Base-by-base conservation (phyloP, 2,797 vertebrate species). In the Gobio occitaniae region DNA sequence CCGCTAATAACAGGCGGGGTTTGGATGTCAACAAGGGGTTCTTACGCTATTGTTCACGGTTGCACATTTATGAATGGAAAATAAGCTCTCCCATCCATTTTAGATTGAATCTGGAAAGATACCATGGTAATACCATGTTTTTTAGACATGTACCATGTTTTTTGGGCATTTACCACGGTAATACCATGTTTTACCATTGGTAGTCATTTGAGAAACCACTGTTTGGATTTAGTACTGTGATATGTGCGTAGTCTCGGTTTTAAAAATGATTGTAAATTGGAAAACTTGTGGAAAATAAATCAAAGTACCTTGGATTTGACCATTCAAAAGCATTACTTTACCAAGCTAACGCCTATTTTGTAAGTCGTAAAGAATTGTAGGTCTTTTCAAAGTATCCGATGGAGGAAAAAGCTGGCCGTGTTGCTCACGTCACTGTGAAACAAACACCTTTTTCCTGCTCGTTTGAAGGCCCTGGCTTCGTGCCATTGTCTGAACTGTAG, bases 391-490 rank as follows among this genome's bases (percentile, higher is more conserved):
- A 41, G 36, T 0, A 54, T 9, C 54, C 10, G 5, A 21, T 15
- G 0, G 15, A 63, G 77, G 59, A 79, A 74, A 48, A 66, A 41
- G 61, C 50, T 16, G 13, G 13, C 48, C 13, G 29, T 21, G 21
- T n/a, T 4, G 19, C 25, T n/a, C 16, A 3, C 25, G 80, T 72
- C 80, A 75, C 29, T 61, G 17, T 63, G 56, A 74, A 82, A 36
- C 54, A 0, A 82, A 83, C 81, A 77, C 61, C 61, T 56, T 77
- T 66, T 84, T 77, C 82, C 82, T 84, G 82, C 82, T 77, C 0
- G 36, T 77, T 41, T 77, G 19, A 44, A 76, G 50, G 32, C 56
- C 17, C 7, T 83, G 82, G 72, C 82, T 56, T 38, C 1, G 3
- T 3, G 61, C 82, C 82, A 76, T 54, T 56, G 47, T 56, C 17